Conservation (phyloP, 2,113 vertebrate genomes). For the Mustelus asterias region DNA sequence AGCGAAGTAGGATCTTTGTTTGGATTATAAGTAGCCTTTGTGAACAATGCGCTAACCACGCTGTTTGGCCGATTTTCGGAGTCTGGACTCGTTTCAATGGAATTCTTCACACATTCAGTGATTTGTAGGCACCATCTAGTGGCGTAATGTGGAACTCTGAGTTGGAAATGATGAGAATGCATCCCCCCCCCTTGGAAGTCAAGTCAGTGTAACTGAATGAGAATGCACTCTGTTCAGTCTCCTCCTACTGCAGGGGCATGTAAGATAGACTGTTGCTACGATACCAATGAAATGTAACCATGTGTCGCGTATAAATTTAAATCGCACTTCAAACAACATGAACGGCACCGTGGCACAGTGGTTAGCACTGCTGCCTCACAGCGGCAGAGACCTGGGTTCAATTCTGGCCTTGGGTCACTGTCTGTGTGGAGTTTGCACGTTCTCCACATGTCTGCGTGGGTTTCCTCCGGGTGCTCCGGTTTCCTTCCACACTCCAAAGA, state of each 20-base stretch:
- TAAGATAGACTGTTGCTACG: not conserved
- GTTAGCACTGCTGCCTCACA: no score
- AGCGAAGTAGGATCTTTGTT: not conserved
- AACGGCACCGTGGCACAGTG: no score
- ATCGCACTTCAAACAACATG: no score
- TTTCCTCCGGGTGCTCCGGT: no score
- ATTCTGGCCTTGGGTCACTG: no score
- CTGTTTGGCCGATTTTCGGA: not conserved
- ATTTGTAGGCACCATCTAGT: not conserved
- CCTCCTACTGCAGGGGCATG: not conserved
- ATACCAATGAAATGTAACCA: not conserved
- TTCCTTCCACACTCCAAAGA: no score
- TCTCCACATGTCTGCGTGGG: no score
- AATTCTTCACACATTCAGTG: not conserved
- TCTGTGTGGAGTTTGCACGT: no score
- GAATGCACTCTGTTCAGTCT: not conserved
- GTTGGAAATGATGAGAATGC: not conserved
- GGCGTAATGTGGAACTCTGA: not conserved
- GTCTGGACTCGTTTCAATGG: not conserved
- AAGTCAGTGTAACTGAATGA: not conserved
- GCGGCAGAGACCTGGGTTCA: no score
- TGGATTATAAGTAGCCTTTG: not conserved
- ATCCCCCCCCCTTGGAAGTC: no score
- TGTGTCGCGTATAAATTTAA: not conserved
- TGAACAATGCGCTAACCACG: not conserved